These are phyloP conservation scores for Diplolepis rosae DNA, from an alignment of 2,888 invertebrate genomes.

Conservation along the genomic window DNA sequence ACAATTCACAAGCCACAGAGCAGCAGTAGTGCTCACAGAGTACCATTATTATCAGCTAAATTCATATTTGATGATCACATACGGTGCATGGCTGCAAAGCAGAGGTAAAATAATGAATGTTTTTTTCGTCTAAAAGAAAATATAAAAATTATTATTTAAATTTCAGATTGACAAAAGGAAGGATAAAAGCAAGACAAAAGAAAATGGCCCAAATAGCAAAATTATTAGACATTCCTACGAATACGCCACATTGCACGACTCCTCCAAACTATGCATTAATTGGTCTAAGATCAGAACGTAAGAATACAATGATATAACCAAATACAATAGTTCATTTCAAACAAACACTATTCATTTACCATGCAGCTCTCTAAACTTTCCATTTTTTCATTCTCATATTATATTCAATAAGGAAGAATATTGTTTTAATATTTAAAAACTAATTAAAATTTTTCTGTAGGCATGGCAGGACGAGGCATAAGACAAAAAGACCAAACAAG, in stretches of 20 bases:
- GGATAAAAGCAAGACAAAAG: constrained; percentile 95
- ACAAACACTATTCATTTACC: too few relatives aligned
- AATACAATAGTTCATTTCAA: too few relatives aligned
- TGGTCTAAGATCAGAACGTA: constrained; percentile 68
- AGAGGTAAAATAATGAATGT: constrained; percentile 78
- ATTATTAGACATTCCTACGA: constrained; percentile 86
- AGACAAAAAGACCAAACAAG: constrained; percentile 64
- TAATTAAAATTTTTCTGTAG: constrained; percentile 44
- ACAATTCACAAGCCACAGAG: constrained; percentile 89
- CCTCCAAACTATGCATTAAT: constrained; percentile 68
- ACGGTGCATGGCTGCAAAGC: constrained; percentile 98
- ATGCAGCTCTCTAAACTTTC: too few relatives aligned
- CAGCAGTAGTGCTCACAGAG: constrained; percentile 80
- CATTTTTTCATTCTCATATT: too few relatives aligned
- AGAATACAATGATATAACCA: too few relatives aligned
- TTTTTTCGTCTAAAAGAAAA: background rate
- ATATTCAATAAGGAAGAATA: too few relatives aligned
- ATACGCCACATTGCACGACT: constrained; percentile 69
- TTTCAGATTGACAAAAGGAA: constrained; percentile 78
- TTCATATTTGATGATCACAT: constrained; percentile 99
- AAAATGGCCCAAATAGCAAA: constrained; percentile 97
- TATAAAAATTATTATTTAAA: background rate
- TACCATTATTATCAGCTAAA: constrained; percentile 89
- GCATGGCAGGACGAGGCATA: constrained; percentile 64
- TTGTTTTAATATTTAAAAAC: constrained; percentile 25